Evolutionary conservation across 2,888 invertebrate species (phyloP), one percentile per base, ranked within the genome.

Genomic region (Leptothorax acervorum): DNA sequence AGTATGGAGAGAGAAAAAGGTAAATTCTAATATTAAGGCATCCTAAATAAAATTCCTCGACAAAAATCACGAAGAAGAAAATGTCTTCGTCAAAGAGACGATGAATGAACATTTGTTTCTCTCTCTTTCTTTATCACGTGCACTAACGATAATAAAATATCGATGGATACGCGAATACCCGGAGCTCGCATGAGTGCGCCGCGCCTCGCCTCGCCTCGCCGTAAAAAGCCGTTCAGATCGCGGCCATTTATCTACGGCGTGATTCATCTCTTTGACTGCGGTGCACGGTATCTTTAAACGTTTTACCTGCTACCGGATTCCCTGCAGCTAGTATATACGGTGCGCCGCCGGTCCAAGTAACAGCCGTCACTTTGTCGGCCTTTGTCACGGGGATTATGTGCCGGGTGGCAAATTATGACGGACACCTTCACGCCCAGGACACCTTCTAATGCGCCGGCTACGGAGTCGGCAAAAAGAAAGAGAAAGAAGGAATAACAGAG

Each of bases 371-470:
- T 92, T 92, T 92, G 92, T 92, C 92, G 92, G 92, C 91, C 90
- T 92, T 92, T 88, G 92, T 92, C 90, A 92, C 90, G 92, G 92
- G 87, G 92, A 92, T 92, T 92, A 92, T 92, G 90, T 89, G 91
- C 87, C 90, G 90, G 90, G 89, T 92, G 92, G 92, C 92, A 92
- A 92, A 92, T 92, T 92, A 92, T 92, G 92, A 92, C 92, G 90
- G 92, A 91, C 92, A 92, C 90, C 90, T 92, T 91, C 91, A 91
- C 91, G 90, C 90, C 88, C 90, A 79, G 86, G 76, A 89, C 85
- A 88, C 85, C 87, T 85, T 83, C 88, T 87, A 90, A 89, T 86
- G 87, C 86, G 88, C 62, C 78, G 74, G 82, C 82, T 63, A 53
- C 63, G 63, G 51, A 85, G 68, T 23, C n/a, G 48, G 62, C 70